Base-by-base conservation (phyloP, 64 coral and sea anemone genomes). In the Pachyseris speciosa region DNA sequence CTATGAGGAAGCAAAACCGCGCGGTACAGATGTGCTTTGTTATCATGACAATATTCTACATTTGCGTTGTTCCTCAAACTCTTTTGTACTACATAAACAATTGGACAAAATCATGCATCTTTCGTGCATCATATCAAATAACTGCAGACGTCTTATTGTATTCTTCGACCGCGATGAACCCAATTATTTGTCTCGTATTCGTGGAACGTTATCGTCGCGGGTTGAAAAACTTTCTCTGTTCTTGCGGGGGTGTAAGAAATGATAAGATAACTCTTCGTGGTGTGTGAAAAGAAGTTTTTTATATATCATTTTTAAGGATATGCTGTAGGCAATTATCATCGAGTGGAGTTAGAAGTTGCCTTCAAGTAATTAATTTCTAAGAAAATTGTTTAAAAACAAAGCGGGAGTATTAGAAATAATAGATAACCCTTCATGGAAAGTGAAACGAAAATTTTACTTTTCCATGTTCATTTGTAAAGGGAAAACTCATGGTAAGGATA, bases 181-280 rank as follows among this genome's bases (percentile, higher is more conserved):
- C 71, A 28, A 28, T 47, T 8, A 48, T 74, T 74, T 74, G 71
- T 47, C 24, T 74, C 39, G 27, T 40, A 16, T 74, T 74, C 28
- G 71, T 74, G 12, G n/a, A 74, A 28, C 44, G 71, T 5, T 74
- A 74, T 48, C 71, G 71, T 26, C 71, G 26, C 15, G 39, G 71
- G 45, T 74, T 48, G 24, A 44, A 25, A 74, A 74, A 47, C 42
- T 45, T 74, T 47, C 28, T 74, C 24, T 74, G 71, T 47, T 22
- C 22, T 25, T 74, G 41, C 19, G 9, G 9, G 2, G 45, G n/a
- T 12, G 9, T 5, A 4, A 9, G n/a, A 12, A 74, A 27, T 9
- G n/a, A 47, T 12, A 26, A 25, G 41, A 74, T 47, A n/a, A 59
- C 55, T n/a, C n/a, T n/a, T n/a, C n/a, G 26, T 33, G 31, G 13